Conservation (phyloP, 2,113 vertebrate species). For the Limnothrissa miodon region DNA sequence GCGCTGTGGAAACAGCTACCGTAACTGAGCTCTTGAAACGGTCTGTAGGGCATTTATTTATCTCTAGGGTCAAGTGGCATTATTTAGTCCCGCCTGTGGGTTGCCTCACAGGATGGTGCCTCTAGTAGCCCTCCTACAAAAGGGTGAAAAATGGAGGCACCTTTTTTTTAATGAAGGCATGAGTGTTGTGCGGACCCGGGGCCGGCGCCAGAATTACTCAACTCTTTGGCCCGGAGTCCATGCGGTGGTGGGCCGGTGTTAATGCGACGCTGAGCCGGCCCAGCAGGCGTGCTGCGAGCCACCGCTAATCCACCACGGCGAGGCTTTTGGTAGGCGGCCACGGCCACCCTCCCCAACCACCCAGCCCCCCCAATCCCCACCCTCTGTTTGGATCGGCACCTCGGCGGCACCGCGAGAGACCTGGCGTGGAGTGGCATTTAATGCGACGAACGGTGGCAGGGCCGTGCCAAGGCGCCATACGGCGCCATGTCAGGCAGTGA, state of each 20-base stretch:
- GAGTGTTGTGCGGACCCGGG: not conserved
- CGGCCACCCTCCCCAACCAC: slow-evolving; percentile 47
- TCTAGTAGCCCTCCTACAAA: not conserved
- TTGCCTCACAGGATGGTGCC: not conserved
- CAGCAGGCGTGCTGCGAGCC: slow-evolving; percentile 39
- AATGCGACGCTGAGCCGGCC: slow-evolving; percentile 40
- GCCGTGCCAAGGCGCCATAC: slow-evolving; percentile 38
- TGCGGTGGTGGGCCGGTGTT: not conserved
- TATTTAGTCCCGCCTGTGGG: not conserved
- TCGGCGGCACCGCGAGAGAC: slow-evolving; percentile 22
- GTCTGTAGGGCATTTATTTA: too few species aligned
- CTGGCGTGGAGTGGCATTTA: slow-evolving; percentile 52
- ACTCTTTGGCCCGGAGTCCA: not conserved
- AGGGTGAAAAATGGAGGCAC: not conserved
- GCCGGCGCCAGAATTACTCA: not conserved
- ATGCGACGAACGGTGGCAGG: slow-evolving; percentile 55
- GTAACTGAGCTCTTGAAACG: too few species aligned
- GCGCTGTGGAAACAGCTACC: too few species aligned
- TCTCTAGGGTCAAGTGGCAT: too few species aligned
- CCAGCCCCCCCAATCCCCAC: not conserved
- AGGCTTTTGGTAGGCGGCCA: slow-evolving; percentile 44
- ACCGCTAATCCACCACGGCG: slow-evolving; percentile 50
- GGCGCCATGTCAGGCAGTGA: slow-evolving; percentile 47
- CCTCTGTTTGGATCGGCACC: slow-evolving; percentile 42
- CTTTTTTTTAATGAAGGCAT: not conserved